phyloP scores from a whole-genome alignment of 2,888 invertebrate genomes.

The Tetropium fuscum region DNA sequence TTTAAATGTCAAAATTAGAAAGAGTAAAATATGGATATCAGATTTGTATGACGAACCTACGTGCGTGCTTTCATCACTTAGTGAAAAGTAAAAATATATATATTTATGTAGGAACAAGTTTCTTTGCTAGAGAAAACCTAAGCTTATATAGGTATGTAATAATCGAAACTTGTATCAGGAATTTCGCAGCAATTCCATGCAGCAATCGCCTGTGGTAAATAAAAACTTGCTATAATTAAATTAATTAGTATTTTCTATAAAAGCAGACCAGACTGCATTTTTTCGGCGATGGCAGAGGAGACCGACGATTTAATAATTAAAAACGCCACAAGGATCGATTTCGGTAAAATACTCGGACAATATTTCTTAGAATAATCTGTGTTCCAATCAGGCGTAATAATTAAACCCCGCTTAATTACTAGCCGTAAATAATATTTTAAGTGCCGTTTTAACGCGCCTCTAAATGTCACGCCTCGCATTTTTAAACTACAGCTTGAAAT shows the following conservation, averaged over 20 bases:
- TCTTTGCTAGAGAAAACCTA: too few species aligned
- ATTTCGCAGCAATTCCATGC: background rate
- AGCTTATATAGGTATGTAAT: background rate
- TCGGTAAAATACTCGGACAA: conserved; percentile 42
- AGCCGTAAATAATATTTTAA: conserved; percentile 67
- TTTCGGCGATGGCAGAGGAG: conserved; percentile 14
- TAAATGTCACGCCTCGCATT: conserved; percentile 65
- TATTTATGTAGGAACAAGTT: too few species aligned
- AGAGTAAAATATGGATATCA: too few species aligned
- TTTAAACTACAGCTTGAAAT: conserved; percentile 58
- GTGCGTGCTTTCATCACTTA: too few species aligned
- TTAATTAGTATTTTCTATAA: conserved; percentile 33
- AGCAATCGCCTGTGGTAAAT: background rate
- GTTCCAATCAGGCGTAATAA: conserved; percentile 64
- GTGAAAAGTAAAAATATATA: too few species aligned
- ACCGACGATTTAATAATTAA: conserved; percentile 45
- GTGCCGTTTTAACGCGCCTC: conserved; percentile 66
- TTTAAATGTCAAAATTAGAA: too few species aligned
- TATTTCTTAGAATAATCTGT: conserved; percentile 63
- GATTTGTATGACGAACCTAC: too few species aligned
- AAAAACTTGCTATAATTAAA: conserved; percentile 23
- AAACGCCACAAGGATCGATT: conserved; percentile 43
- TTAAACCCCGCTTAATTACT: conserved; percentile 66
- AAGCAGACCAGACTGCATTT: conserved; percentile 30
- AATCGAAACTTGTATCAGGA: conserved; percentile 1